Conservation (phyloP, 2,888 invertebrate genomes). For the Lepidonotus clava region DNA sequence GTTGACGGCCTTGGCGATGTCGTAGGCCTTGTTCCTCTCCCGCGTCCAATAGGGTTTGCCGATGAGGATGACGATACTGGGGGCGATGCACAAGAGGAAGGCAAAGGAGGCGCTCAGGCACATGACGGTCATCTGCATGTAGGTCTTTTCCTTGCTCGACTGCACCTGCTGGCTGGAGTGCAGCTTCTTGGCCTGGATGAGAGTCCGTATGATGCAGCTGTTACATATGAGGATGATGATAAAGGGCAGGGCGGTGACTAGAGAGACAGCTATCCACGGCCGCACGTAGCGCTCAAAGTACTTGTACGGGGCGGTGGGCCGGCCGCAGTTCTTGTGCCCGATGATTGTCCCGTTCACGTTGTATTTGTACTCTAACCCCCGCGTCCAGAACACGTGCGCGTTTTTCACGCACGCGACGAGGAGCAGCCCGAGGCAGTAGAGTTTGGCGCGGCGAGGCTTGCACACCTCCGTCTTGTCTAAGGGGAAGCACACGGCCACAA, state of each 20-base stretch:
- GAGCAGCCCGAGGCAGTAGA: constrained; percentile 64
- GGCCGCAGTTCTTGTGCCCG: constrained; percentile 57
- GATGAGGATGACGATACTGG: constrained; percentile 65
- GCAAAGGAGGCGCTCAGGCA: constrained; percentile 65
- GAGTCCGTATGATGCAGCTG: constrained; percentile 61
- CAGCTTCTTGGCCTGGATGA: constrained; percentile 52
- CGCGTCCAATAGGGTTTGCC: constrained; percentile 65
- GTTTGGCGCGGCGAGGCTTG: constrained; percentile 67
- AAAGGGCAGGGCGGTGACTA: constrained; percentile 61
- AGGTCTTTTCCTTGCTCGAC: constrained; percentile 51
- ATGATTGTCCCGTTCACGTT: constrained; percentile 36
- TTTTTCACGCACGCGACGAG: constrained; percentile 68
- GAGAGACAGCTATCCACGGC: constrained; percentile 66
- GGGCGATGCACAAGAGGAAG: constrained; percentile 64
- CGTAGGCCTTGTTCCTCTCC: constrained; percentile 58
- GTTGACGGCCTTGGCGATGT: constrained; percentile 63
- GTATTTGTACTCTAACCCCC: constrained; percentile 64
- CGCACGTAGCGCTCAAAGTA: constrained; percentile 64
- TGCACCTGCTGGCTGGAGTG: constrained; percentile 27
- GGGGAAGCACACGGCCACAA: constrained; percentile 74
- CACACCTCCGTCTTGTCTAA: constrained; percentile 69
- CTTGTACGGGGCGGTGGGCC: constrained; percentile 57
- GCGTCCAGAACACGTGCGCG: constrained; percentile 74
- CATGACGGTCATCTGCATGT: constrained; percentile 66
- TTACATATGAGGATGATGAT: constrained; percentile 64